A percentile compares a stretch with the other conserved stretches of the same genome.
phyloP scores from a whole-genome alignment of 1,140 invertebrate genomes.

The Drosophila funebris region DNA sequence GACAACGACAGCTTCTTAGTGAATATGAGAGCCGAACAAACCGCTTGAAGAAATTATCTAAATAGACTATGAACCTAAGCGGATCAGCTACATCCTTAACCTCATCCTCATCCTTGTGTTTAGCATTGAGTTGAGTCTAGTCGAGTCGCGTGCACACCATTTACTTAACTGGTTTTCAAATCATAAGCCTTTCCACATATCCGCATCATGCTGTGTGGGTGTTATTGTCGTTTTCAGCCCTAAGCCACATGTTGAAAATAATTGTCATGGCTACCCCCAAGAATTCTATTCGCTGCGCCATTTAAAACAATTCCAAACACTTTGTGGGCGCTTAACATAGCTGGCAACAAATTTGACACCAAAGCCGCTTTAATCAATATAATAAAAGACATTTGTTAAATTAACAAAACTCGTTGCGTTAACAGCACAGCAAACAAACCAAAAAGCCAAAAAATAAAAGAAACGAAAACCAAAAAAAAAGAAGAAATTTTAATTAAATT shows the following conservation, averaged over 20 bases:
- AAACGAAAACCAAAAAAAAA: conserved; percentile 32
- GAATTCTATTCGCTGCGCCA: conserved; percentile 60
- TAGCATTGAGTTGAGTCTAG: too few relatives aligned
- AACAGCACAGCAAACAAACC: not conserved
- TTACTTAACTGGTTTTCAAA: conserved; percentile 38
- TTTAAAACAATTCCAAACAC: conserved; percentile 79
- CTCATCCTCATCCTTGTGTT: too few relatives aligned
- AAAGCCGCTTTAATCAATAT: conserved; percentile 80
- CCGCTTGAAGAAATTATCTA: conserved; percentile 14
- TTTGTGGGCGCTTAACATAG: conserved; percentile 70
- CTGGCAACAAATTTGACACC: conserved; percentile 75
- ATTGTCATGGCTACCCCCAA: conserved; percentile 62
- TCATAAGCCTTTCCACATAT: conserved; percentile 34
- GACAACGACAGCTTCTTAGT: not conserved
- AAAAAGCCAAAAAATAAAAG: conserved; percentile 29
- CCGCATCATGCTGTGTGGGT: not conserved
- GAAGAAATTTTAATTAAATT: conserved; percentile 77
- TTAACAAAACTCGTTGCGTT: conserved; percentile 46
- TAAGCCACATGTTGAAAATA: conserved; percentile 64
- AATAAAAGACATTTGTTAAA: conserved; percentile 78
- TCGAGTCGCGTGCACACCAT: conserved; percentile 23
- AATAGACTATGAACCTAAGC: conserved; percentile 28
- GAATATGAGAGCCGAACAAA: conserved; percentile 1
- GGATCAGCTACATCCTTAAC: not conserved
- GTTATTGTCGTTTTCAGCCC: not conserved